Conservation (phyloP, 2,797 vertebrate species). For the Lycodopsis pacificus region DNA sequence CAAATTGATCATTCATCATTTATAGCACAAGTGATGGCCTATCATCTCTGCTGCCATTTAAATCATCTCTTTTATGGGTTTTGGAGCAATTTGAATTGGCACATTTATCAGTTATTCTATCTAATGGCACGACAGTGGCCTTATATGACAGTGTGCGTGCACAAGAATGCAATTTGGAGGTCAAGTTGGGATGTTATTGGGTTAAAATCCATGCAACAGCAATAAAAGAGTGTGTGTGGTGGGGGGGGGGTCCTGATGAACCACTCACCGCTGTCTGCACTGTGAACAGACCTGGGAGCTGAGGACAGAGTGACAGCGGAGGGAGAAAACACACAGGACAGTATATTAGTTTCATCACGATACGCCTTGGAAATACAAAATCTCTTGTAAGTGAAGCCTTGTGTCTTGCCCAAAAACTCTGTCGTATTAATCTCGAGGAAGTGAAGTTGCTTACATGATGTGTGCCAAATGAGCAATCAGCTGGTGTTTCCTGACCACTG, state of each 20-base stretch:
- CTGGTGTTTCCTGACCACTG: not conserved
- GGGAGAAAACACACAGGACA: slow-evolving; percentile 16
- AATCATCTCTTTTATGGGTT: not conserved
- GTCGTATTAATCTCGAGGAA: not conserved
- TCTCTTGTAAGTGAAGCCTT: not conserved
- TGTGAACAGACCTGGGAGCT: slow-evolving; percentile 90
- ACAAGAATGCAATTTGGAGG: not conserved
- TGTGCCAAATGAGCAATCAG: not conserved
- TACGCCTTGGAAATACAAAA: not conserved
- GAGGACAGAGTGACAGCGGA: slow-evolving; percentile 58
- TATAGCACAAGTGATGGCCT: not conserved
- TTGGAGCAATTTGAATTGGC: not conserved
- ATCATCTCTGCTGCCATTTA: slow-evolving; percentile 2
- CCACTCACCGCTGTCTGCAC: slow-evolving; percentile 92
- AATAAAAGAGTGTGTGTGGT: not conserved
- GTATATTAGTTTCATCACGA: not conserved
- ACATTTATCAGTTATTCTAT: not conserved
- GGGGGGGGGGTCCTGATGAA: slow-evolving; percentile 23
- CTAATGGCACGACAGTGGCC: not conserved
- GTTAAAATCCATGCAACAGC: not conserved
- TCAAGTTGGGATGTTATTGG: not conserved
- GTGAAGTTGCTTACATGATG: not conserved
- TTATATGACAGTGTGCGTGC: not conserved
- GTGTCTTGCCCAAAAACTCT: not conserved
- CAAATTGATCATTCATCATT: not conserved